phyloP scores from a whole-genome alignment of 2,888 invertebrate genomes.

The Noctua janthe region DNA sequence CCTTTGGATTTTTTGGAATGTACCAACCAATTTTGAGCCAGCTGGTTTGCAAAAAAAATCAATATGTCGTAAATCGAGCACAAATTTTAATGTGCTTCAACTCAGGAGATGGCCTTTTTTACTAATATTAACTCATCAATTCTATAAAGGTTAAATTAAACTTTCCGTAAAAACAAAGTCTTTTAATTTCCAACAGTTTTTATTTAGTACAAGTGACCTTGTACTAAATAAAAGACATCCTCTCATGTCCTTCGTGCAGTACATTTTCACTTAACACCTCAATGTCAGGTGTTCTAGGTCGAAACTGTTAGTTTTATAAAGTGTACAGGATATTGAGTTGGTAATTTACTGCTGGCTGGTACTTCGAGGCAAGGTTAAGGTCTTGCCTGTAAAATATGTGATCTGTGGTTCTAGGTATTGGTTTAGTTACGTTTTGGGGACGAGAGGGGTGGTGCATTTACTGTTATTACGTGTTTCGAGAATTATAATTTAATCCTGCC shows the following conservation, averaged over 20 bases:
- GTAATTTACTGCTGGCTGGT: constrained; percentile 53
- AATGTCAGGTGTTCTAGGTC: constrained; percentile 53
- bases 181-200: not conserved
- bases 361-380: constrained; percentile 32
- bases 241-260: constrained; percentile 13
- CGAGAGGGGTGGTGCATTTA: not conserved
- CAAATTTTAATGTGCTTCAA: no score
- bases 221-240: constrained; percentile 20
- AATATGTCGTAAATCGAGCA: no score
- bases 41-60: no score
- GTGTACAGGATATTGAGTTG: constrained; percentile 42
- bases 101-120: no score
- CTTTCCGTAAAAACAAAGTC: not conserved
- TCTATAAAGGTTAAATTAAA: not conserved
- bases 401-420: constrained; percentile 16
- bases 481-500: not conserved
- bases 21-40: no score
- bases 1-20: no score
- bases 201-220: not conserved
- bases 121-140: no score
- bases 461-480: not conserved
- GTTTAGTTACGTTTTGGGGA: not conserved
- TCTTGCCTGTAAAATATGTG: constrained; percentile 12
- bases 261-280: constrained; percentile 27
- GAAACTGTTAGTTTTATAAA: constrained; percentile 49